A percentile compares a stretch with the other conserved stretches of the same genome.
Evolutionary conservation across 2,888 invertebrate genomes (phyloP).

Genomic region (Drosophila quinaria): DNA sequence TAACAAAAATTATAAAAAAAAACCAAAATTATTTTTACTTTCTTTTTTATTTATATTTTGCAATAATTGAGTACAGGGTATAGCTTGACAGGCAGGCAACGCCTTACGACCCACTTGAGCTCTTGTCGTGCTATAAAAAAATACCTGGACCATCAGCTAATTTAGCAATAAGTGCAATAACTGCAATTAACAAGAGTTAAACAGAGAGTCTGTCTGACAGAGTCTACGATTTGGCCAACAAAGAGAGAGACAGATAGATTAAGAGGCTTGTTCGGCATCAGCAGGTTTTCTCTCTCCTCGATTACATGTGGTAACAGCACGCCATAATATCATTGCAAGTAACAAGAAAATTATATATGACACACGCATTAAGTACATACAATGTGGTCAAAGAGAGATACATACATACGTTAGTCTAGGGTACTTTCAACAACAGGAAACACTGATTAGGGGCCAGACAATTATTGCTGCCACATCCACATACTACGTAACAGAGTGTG

Average conservation of each 20-base stretch:
- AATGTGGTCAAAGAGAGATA: slow-evolving; percentile 9
- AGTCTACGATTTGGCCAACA: slow-evolving; percentile 11
- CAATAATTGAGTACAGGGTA: neutral
- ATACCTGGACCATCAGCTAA: slow-evolving; percentile 44
- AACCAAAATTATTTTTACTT: no score
- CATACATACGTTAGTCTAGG: slow-evolving; percentile 13
- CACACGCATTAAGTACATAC: slow-evolving; percentile 34
- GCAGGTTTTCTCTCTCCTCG: slow-evolving; percentile 22
- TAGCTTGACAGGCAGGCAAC: neutral
- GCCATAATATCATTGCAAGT: slow-evolving; percentile 36
- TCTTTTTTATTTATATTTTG: no score
- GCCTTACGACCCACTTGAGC: slow-evolving; percentile 5
- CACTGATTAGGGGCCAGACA: slow-evolving; percentile 36
- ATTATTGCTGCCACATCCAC: slow-evolving; percentile 6
- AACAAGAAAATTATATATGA: slow-evolving; percentile 55
- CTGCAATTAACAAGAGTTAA: slow-evolving; percentile 41
- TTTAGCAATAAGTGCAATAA: slow-evolving; percentile 51
- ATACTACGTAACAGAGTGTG: slow-evolving; percentile 9
- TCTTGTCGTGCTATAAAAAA: slow-evolving; percentile 23
- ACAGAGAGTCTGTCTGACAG: slow-evolving; percentile 18
- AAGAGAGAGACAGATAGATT: neutral
- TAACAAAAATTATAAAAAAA: no score
- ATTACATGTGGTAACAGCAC: slow-evolving; percentile 43
- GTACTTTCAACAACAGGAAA: slow-evolving; percentile 35
- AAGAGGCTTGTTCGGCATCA: slow-evolving; percentile 10